Percentiles rank a stretch among this genome's conserved stretches.
Evolutionary conservation across 2,888 invertebrate genomes (phyloP).

Genomic region (Steinernema scapterisci): DNA sequence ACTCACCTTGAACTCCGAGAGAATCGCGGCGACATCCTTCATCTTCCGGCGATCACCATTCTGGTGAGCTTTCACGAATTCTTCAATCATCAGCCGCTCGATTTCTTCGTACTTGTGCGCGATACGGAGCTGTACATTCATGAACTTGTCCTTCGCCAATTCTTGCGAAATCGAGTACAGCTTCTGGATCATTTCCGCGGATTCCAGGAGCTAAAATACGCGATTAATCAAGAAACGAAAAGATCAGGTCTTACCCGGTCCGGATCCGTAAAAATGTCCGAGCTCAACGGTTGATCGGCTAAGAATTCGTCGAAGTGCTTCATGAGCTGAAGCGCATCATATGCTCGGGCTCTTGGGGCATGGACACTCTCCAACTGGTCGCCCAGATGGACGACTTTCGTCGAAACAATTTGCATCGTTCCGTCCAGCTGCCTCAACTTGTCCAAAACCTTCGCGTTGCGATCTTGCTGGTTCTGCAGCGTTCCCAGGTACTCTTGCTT

Average conservation of each 20-base stretch:
- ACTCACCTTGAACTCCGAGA: constrained; percentile 84
- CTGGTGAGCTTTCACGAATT: constrained; percentile 87
- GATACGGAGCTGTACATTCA: constrained; percentile 63
- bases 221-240: not conserved
- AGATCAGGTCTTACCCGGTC: no score
- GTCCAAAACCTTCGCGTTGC: constrained; percentile 60
- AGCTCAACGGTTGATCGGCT: constrained; percentile 79
- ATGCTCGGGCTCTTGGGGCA: constrained; percentile 88
- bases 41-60: constrained; percentile 78
- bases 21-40: constrained; percentile 87
- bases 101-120: constrained; percentile 67
- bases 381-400: constrained; percentile 95
- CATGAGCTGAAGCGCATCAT: constrained; percentile 90
- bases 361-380: constrained; percentile 91
- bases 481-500: constrained; percentile 62
- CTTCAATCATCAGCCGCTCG: constrained; percentile 80
- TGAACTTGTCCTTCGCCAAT: constrained; percentile 65
- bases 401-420: constrained; percentile 93
- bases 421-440: constrained; percentile 79
- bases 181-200: constrained; percentile 96
- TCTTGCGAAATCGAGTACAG: constrained; percentile 93
- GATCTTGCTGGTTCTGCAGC: constrained; percentile 60
- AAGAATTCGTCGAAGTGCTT: constrained; percentile 90
- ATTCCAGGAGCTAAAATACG: constrained; percentile 79
- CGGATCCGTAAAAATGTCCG: constrained; percentile 84